These are phyloP conservation scores for Nomada lathburiana DNA, from an alignment of 2,888 invertebrate species.

Conservation along the genomic window DNA sequence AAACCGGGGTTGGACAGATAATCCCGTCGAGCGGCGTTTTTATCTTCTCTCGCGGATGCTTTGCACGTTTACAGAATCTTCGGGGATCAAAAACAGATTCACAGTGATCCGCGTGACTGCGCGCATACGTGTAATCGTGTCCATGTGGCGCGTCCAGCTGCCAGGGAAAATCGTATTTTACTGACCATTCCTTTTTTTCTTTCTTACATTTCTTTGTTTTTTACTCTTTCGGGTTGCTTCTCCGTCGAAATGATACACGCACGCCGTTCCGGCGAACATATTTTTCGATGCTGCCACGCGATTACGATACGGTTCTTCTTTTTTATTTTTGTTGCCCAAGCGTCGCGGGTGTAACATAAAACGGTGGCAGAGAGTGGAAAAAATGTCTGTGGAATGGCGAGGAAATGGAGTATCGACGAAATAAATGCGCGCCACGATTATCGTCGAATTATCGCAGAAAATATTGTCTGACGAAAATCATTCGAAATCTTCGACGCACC, in stretches of 20 bases:
- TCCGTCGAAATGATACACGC: slow-evolving; percentile 36
- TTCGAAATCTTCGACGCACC: no score
- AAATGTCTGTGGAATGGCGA: slow-evolving; percentile 35
- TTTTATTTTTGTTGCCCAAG: not conserved
- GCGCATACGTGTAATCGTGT: slow-evolving; percentile 15
- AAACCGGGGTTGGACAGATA: not conserved
- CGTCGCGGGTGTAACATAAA: slow-evolving; percentile 49
- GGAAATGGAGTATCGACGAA: slow-evolving; percentile 22
- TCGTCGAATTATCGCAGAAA: not conserved
- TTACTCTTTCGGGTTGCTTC: not conserved
- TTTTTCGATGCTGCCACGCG: slow-evolving; percentile 48
- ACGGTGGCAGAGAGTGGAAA: slow-evolving; percentile 13
- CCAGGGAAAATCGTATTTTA: slow-evolving; percentile 37
- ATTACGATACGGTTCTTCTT: slow-evolving; percentile 39
- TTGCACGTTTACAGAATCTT: slow-evolving; percentile 34
- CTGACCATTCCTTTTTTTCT: slow-evolving; percentile 22
- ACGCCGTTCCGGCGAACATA: slow-evolving; percentile 11
- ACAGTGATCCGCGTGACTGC: not conserved
- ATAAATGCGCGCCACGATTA: not conserved
- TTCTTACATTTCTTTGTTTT: not conserved
- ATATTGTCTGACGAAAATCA: no score
- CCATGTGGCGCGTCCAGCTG: not conserved
- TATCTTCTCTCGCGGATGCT: not conserved
- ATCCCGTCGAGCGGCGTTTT: slow-evolving; percentile 5
- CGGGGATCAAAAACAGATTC: slow-evolving; percentile 3